phyloP scores from a whole-genome alignment of 2,888 invertebrate species.

The Oegoconia quadripuncta region DNA sequence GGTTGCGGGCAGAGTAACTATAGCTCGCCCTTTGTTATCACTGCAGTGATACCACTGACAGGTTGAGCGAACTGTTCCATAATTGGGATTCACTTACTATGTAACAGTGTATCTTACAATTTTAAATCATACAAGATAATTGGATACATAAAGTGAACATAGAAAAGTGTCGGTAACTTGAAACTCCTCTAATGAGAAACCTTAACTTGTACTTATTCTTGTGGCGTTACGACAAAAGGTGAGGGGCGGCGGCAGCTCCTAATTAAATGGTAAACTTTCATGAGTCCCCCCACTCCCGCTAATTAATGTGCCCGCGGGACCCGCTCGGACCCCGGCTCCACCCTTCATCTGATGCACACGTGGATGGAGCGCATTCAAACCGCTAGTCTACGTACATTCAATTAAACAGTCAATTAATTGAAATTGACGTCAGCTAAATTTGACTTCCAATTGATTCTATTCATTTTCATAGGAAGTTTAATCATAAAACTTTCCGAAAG shows the following conservation, averaged over 20 bases:
- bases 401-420: conserved; percentile 24
- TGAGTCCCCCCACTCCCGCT: conserved; percentile 61
- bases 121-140: neutral
- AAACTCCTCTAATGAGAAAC: conserved; percentile 61
- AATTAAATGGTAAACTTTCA: conserved; percentile 80
- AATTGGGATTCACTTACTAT: too few relatives aligned
- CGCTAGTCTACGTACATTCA: conserved; percentile 13
- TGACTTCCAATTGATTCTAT: neutral
- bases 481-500: conserved; percentile 22
- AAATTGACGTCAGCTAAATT: conserved; percentile 5
- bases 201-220: conserved; percentile 63
- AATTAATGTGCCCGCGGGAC: conserved; percentile 74
- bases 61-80: conserved; percentile 3
- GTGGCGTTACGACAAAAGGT: conserved; percentile 66
- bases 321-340: conserved; percentile 43
- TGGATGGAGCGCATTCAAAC: conserved; percentile 31
- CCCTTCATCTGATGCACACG: conserved; percentile 29
- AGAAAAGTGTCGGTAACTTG: conserved; percentile 40
- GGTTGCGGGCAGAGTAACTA: conserved; percentile 47
- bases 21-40: conserved; percentile 50
- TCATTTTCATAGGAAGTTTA: conserved; percentile 14
- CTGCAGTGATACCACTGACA: conserved; percentile 34
- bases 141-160: neutral
- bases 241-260: conserved; percentile 63
- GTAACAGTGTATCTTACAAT: too few relatives aligned